These are phyloP conservation scores for Cephus pygmeus DNA, from an alignment of 2,888 invertebrate genomes.

Conservation along the genomic window DNA sequence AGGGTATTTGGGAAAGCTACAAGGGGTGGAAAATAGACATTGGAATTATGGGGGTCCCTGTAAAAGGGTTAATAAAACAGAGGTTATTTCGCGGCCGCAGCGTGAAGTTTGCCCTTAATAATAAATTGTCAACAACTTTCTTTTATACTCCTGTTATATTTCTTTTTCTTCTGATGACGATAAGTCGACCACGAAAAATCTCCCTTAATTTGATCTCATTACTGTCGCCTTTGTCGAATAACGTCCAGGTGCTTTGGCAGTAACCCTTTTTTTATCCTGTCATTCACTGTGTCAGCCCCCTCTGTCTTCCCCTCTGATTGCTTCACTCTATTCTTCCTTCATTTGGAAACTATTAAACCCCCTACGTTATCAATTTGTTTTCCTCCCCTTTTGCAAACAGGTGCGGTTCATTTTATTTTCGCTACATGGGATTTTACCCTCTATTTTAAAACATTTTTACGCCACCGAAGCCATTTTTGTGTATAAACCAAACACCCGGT, in stretches of 20 bases:
- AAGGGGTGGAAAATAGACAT: not conserved
- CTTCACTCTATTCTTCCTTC: not conserved
- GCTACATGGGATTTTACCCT: not conserved
- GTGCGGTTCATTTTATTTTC: no score
- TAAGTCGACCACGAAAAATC: not conserved
- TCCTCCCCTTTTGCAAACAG: not conserved
- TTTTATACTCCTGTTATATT: not conserved
- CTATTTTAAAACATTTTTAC: not conserved
- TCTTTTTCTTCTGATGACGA: not conserved
- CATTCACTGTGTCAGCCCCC: not conserved
- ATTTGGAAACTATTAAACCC: not conserved
- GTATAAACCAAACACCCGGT: not conserved
- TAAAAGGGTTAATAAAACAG: not conserved
- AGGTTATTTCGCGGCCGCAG: not conserved
- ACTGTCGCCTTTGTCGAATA: not conserved
- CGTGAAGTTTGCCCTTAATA: not conserved
- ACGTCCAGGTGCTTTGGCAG: not conserved
- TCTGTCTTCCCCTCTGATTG: not conserved
- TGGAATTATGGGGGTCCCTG: not conserved
- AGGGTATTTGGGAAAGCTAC: not conserved
- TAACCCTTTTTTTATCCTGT: not conserved
- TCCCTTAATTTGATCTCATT: not conserved
- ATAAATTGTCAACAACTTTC: not conserved
- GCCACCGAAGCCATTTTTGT: not conserved
- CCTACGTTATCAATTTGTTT: not conserved